Evolutionary conservation across 2,113 vertebrate genomes (phyloP), one percentile per base, ranked within the genome.

Genomic region (Psephotus haematonotus): DNA sequence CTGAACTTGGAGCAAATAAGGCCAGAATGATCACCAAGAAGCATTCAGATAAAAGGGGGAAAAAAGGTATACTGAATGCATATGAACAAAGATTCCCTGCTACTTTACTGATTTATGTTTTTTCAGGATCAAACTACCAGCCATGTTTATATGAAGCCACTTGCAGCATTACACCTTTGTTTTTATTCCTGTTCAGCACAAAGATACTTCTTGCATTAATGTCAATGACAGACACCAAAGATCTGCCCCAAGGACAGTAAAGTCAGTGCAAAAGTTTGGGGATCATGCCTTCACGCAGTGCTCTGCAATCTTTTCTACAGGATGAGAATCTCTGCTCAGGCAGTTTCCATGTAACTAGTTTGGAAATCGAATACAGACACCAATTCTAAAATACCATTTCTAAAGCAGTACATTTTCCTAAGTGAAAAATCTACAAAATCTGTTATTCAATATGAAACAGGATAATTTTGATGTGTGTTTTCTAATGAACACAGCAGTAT

Each of bases 341-440:
- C 0, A 0, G 41, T 41, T 82, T 75, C 46, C 55, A 64, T 14
- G 5, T 43, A 50, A 55, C 39, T 47, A 41, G 35, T 12, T 1
- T n/a, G 31, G n/a, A 20, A 83, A 69, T 60, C 69, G 93, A 90
- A 96, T 77, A 96, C 86, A 95, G 94, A 97, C 77, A 86, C 53
- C 31, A 18, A 89, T 88, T 94, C 90, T 93, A 96, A 96, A 86
- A 91, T 52, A 94, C 7, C 12, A 84, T 43, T 89, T 93, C 82
- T 65, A 92, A 88, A 88, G 39, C 59, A 92, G 88, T 53, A 82
- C 18, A 46, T 88, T 89, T n/a, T 84, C 52, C 74, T 41, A 60
- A 82, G 93, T 70, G 33, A 95, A 57, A 60, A 68, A 79, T 15
- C 41, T 37, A 27, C 13, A 29, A 68, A 52, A 27, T 19, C 25